Percentiles rank a stretch among this genome's conserved stretches.
Conservation (phyloP, 2,888 invertebrate genomes). For the Aporophyla lueneburgensis region DNA sequence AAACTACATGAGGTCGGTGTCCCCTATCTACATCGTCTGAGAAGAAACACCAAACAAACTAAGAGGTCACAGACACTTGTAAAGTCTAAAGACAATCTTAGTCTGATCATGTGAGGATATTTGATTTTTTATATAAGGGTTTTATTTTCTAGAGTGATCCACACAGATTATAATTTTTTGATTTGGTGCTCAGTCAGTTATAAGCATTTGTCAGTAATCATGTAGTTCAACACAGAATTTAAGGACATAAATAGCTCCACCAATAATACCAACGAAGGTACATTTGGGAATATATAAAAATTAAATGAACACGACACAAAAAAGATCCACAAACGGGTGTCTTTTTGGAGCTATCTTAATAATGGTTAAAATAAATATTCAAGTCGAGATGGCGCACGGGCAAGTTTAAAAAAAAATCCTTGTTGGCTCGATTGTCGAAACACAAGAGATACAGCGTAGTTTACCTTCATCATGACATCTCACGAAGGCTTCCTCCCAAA, state of each 20-base stretch:
- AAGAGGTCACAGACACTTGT: no score
- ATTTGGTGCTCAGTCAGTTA: background rate
- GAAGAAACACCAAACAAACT: no score
- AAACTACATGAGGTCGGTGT: background rate
- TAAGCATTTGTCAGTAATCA: no score
- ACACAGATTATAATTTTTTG: background rate
- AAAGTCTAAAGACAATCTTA: background rate
- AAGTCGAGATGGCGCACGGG: no score
- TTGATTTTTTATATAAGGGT: no score
- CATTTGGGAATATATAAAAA: background rate
- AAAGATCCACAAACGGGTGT: background rate
- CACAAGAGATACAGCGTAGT: background rate
- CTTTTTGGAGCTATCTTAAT: no score
- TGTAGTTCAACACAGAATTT: background rate
- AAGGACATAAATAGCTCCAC: background rate
- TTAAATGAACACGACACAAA: background rate
- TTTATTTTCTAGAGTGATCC: background rate
- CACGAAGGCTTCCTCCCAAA: conserved; percentile 23
- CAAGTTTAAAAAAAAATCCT: no score
- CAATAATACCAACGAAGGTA: background rate
- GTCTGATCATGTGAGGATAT: no score
- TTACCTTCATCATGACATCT: conserved; percentile 32
- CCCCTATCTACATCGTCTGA: no score
- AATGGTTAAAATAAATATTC: no score
- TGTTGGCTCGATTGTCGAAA: no score